Evolutionary conservation across 1,140 invertebrate species (phyloP), one percentile per base, ranked within the genome.

Genomic region (Akabosia matsudoensis): DNA sequence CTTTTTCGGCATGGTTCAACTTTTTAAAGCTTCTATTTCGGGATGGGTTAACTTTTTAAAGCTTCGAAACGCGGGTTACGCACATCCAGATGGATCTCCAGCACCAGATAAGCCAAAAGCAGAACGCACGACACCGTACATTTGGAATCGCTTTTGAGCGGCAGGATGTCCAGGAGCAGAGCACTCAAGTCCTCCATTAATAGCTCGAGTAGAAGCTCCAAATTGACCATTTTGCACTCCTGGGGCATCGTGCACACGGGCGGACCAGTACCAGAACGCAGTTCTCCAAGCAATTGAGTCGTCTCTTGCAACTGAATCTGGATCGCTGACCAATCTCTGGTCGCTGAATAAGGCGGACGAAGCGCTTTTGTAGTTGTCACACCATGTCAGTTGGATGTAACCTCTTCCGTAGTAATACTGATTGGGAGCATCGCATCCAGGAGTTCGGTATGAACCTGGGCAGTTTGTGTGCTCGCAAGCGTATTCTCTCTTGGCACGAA

Each of bases 321-420:
- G 75, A 34, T 80, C 24, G 0, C 30, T 37, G 18, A 76, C 33
- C 1, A 78, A 30, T 64, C 67, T 4, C 16, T 76, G 22, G 22
- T 76, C 79, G 3, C 37, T n/a, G 26, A 34, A 73, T 0, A 80
- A 22, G 0, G 26, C 79, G 0, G 37, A n/a, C 33, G 72, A 74
- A 1, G 79, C 79, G 0, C n/a, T 30, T 2, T 75, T 77, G n/a
- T 64, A 78, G 37, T 72, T 72, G n/a, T 51, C 34, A 54, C 76
- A 78, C 79, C 79, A 80, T 31, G 64, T 37, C 7, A 79, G 33
- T 56, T 79, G 79, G 74, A 79, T 79, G 30, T 78, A 79, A 1
- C 79, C 79, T 3, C 79, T 70, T 45, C 37, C 79, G 30, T 75
- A 79, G 33, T 79, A 79, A 18, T 28, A 3, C 52, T 77, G 75